Percentiles rank a stretch among this genome's conserved stretches.
Conservation (phyloP, 2,797 vertebrate species). For the Alauda arvensis region DNA sequence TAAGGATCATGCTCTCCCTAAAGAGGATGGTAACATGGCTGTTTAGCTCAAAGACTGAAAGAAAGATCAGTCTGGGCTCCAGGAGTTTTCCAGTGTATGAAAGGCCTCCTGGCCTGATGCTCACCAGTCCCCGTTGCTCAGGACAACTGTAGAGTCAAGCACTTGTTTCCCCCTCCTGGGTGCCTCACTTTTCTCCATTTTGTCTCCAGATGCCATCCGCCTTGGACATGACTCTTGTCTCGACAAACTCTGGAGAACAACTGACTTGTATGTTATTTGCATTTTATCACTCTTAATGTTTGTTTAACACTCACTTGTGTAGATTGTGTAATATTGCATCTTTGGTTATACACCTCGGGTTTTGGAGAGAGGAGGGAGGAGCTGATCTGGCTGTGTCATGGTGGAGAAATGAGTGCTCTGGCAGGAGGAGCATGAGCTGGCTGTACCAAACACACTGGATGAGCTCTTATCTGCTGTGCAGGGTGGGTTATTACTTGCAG, state of each 20-base stretch:
- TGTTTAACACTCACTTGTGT: neutral
- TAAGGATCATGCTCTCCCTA: neutral
- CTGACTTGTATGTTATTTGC: neutral
- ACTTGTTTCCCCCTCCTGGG: neutral
- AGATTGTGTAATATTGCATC: neutral
- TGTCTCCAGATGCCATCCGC: neutral
- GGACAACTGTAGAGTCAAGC: neutral
- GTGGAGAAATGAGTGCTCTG: neutral
- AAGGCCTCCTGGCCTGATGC: neutral
- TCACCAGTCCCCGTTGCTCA: neutral
- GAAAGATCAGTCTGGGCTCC: neutral
- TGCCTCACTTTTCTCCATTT: neutral
- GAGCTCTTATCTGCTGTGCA: neutral
- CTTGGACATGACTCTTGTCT: neutral
- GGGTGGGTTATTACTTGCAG: neutral
- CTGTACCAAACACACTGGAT: accelerated
- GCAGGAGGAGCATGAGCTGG: neutral
- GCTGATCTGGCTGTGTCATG: neutral
- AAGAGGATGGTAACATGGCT: neutral
- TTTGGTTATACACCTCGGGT: neutral
- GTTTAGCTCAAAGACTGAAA: neutral
- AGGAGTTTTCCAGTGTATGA: neutral
- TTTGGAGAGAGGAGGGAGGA: neutral
- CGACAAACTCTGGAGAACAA: neutral
- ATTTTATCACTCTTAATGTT: neutral